Percentiles rank a stretch among this genome's conserved stretches.
Evolutionary conservation across 1,140 invertebrate species (phyloP).

Genomic region (Melitaea cinxia): DNA sequence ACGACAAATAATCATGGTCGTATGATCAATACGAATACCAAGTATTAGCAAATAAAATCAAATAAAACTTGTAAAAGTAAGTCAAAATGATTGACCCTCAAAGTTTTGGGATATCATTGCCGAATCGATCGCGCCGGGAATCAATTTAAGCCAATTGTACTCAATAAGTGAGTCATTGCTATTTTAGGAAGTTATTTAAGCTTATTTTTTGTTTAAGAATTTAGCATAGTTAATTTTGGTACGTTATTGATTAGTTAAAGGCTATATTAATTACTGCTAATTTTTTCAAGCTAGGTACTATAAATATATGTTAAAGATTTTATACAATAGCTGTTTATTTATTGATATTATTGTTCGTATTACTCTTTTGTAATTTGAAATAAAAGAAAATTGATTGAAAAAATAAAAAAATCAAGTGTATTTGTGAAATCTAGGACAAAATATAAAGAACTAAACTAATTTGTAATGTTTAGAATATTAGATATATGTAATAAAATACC

Average conservation of each 20-base stretch:
- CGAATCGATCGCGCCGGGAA: constrained; percentile 7
- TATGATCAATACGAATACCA: constrained; percentile 1
- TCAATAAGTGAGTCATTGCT: constrained; percentile 25
- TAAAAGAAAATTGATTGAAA: no score
- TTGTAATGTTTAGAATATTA: constrained; percentile 14
- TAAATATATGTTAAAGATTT: no score
- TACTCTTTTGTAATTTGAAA: no score
- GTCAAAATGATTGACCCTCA: constrained; percentile 52
- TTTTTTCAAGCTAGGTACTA: no score
- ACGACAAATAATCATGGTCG: no score
- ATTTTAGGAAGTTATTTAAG: constrained; percentile 1
- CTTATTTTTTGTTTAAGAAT: background rate
- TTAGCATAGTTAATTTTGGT: background rate
- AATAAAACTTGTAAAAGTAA: constrained; percentile 26
- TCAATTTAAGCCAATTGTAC: constrained; percentile 25
- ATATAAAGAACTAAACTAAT: background rate
- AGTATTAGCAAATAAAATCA: constrained; percentile 23
- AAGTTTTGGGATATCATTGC: constrained; percentile 42
- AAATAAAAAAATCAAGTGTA: no score
- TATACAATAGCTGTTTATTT: no score
- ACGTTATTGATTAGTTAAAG: background rate
- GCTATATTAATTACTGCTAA: no score
- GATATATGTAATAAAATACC: constrained; percentile 12
- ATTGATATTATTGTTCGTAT: no score
- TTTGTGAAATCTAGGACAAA: no score